Percentiles rank a stretch among this genome's conserved stretches.
Conservation (phyloP, 2,797 vertebrate genomes). For the Dryobates pubescens region DNA sequence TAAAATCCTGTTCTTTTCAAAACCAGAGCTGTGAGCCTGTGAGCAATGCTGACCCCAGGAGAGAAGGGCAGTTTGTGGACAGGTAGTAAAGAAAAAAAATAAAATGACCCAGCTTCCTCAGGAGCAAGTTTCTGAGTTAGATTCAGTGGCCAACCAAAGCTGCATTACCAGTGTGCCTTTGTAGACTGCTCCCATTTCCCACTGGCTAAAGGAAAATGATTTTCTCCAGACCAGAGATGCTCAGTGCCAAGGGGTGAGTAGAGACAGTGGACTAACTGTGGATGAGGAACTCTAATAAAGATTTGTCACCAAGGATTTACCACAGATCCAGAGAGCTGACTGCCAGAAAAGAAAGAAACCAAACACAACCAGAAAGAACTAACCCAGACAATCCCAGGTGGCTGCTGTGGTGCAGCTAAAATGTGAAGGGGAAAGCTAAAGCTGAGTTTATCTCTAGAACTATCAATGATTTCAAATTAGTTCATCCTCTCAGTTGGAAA, state of each 20-base stretch:
- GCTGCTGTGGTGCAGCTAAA: neutral
- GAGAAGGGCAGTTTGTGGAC: neutral
- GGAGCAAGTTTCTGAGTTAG: neutral
- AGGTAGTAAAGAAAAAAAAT: neutral
- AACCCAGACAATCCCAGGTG: neutral
- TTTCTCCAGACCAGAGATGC: neutral
- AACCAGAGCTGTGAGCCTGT: neutral
- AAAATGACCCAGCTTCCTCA: neutral
- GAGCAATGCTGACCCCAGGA: neutral
- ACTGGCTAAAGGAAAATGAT: neutral
- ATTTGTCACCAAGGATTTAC: neutral
- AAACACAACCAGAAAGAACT: neutral
- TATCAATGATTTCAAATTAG: neutral
- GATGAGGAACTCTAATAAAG: neutral
- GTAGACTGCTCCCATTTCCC: neutral
- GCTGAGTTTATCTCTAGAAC: neutral
- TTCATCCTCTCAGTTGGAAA: neutral
- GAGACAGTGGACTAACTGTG: neutral
- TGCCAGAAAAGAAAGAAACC: neutral
- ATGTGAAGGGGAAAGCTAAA: neutral
- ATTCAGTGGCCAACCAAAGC: neutral
- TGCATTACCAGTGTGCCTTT: rapidly evolving
- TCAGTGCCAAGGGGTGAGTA: rapidly evolving
- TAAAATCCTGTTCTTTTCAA: neutral
- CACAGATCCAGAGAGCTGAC: rapidly evolving